Evolutionary conservation across 2,797 vertebrate species (phyloP).

Genomic region (Huso huso): DNA sequence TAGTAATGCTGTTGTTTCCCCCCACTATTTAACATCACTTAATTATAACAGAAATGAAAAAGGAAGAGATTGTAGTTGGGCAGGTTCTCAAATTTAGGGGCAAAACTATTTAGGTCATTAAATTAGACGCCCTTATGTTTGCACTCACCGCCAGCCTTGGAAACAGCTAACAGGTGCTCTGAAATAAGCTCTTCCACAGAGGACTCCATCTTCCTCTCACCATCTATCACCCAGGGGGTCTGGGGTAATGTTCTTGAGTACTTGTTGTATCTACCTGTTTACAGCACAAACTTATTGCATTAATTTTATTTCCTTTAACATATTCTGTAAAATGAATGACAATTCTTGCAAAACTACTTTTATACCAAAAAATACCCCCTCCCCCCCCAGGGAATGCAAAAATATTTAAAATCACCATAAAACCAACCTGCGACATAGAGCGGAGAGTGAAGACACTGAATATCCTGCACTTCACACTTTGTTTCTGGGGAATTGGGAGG

Average conservation of each 20-base stretch:
- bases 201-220: constrained; percentile 89
- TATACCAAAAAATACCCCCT: background rate
- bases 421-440: constrained; percentile 84
- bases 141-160: constrained; percentile 76
- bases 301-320: background rate
- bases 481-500: constrained; percentile 62
- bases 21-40: no score
- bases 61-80: no score
- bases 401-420: background rate
- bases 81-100: no score
- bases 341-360: background rate
- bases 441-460: constrained; percentile 78
- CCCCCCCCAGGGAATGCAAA: background rate
- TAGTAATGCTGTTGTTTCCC: no score
- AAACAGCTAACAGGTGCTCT: constrained; percentile 65
- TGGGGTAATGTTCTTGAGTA: constrained; percentile 88
- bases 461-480: constrained; percentile 61
- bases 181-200: constrained; percentile 96
- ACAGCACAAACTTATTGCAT: background rate
- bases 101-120: no score
- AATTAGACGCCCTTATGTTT: no score
- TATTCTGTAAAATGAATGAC: background rate
- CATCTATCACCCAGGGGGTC: constrained; percentile 98
- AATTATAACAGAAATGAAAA: no score
- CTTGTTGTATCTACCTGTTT: constrained; percentile 91